Evolutionary conservation across 1,140 invertebrate genomes (phyloP), one percentile per base, ranked within the genome.

Genomic region (Drosophila pandora): DNA sequence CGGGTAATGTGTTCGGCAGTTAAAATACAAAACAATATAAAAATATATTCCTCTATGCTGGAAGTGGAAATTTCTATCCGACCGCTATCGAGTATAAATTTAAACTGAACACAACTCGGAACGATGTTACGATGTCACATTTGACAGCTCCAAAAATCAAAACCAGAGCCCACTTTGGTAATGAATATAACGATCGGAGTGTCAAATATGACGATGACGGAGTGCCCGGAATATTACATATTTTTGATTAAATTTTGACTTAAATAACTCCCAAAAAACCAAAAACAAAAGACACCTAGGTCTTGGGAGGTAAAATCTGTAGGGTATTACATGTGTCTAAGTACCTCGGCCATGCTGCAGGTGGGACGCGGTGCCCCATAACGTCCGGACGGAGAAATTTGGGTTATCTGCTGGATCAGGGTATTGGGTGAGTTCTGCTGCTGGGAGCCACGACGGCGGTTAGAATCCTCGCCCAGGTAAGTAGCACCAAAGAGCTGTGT

Each of bases 271-370:
- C 49, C 25, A 22, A 58, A 30, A 12, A 28, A 28, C 25, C 25
- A 28, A 28, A 28, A 28, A 21, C 1, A 1, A 32, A 28, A 4
- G 17, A 21, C 22, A 6, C 58, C 43, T 9, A 25, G 4, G 25
- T 28, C 2, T 4, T 10, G 17, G 9, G 5, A 43, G 17, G 2
- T 41, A 41, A 41, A 17, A 41, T 4, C 2, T 34, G 7, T 34
- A 9, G 13, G 2, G 4, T 7, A 10, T 37, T 23, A 2, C 25
- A 8, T 10, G n/a, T 71, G 41, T 43, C 13, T 64, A 50, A 89
- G 67, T 93, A 95, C 94, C 92, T 94, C 94, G 60, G 94, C 94
- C 94, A 95, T 94, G 60, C 94, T 94, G 90, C 94, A 95, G 41
- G 92, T 93, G 64, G 94, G 94, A 76, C 94, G 92, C 22, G 92